phyloP scores from a whole-genome alignment of 2,797 vertebrate species.

The Ciconia nigra region DNA sequence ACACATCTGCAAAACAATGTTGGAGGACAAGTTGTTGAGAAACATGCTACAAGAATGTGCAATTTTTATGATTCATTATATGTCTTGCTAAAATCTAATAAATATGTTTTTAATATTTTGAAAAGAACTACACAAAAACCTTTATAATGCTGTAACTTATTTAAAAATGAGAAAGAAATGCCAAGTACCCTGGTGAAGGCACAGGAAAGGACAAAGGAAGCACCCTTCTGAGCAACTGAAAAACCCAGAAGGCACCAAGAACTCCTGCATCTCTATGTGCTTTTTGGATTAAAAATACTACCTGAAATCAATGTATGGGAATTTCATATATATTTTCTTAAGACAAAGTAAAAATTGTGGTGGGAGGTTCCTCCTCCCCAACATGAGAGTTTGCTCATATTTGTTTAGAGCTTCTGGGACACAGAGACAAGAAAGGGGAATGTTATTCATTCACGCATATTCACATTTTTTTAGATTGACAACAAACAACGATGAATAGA shows the following conservation, averaged over 20 bases:
- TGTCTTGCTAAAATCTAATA: background rate
- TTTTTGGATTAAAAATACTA: background rate
- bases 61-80: background rate
- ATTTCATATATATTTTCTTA: background rate
- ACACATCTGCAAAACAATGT: slow-evolving; percentile 84
- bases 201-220: background rate
- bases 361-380: background rate
- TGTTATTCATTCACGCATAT: background rate
- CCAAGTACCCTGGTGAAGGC: background rate
- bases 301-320: background rate
- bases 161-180: background rate
- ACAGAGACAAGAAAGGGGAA: background rate
- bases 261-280: background rate
- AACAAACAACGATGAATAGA: background rate
- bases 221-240: background rate
- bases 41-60: background rate
- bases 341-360: background rate
- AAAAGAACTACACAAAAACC: background rate
- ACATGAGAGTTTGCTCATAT: background rate
- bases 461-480: background rate
- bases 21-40: background rate
- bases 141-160: background rate
- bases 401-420: background rate
- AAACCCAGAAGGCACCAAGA: background rate
- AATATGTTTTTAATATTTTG: background rate